Conservation (phyloP, 2,888 invertebrate species). For the Phrixothrix hirtus region DNA sequence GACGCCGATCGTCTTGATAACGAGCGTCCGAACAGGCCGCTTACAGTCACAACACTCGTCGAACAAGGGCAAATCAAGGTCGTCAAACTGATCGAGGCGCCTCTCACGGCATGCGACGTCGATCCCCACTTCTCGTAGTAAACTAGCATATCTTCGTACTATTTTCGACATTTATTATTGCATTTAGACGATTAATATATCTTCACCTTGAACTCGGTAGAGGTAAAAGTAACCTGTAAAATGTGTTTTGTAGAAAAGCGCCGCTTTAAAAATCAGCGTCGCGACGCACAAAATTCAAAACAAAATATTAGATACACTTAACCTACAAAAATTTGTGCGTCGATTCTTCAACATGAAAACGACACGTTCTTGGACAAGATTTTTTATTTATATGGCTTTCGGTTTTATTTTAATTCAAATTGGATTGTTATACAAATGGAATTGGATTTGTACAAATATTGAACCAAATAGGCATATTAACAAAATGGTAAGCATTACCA, state of each 20-base stretch:
- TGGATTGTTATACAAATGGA: slow-evolving; percentile 53
- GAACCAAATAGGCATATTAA: slow-evolving; percentile 63
- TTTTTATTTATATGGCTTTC: slow-evolving; percentile 11
- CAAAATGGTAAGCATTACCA: slow-evolving; percentile 58
- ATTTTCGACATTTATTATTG: slow-evolving; percentile 8
- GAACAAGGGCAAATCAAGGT: slow-evolving; percentile 55
- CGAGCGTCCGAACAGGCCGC: slow-evolving; percentile 43
- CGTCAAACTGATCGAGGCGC: slow-evolving; percentile 56
- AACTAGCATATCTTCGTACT: slow-evolving; percentile 50
- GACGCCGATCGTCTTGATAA: slow-evolving; percentile 32
- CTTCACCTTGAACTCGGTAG: slow-evolving; percentile 8
- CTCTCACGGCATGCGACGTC: slow-evolving; percentile 49
- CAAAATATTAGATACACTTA: slow-evolving; percentile 7
- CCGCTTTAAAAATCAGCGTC: slow-evolving; percentile 16
- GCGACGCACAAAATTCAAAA: slow-evolving; percentile 9
- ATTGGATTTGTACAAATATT: slow-evolving; percentile 62
- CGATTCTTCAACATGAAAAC: slow-evolving; percentile 11
- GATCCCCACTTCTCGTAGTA: slow-evolving; percentile 50
- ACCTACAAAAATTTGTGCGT: slow-evolving; percentile 5
- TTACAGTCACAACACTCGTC: slow-evolving; percentile 47
- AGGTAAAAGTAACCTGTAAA: slow-evolving; percentile 1
- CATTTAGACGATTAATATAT: slow-evolving; percentile 4
- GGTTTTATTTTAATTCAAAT: slow-evolving; percentile 15
- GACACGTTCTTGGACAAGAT: slow-evolving; percentile 12
- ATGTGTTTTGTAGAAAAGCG: not conserved